These are phyloP conservation scores for Anarhynchus alexandrinus DNA, from an alignment of 2,113 vertebrate genomes.

Conservation along the genomic window DNA sequence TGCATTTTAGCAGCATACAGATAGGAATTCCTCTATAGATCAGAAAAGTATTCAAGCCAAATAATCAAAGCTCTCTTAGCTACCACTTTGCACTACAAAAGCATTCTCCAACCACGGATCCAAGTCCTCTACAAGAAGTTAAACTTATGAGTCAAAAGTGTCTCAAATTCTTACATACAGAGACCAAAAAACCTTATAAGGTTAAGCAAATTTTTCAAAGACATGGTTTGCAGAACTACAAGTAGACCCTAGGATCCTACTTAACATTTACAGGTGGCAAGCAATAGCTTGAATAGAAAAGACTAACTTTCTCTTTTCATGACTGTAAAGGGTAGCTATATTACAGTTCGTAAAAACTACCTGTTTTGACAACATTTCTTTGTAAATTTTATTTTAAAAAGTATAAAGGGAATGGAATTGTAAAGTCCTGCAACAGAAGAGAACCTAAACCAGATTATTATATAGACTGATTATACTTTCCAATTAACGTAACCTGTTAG, in stretches of 20 bases:
- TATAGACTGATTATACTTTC: not conserved
- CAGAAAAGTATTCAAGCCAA: not conserved
- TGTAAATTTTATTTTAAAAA: not conserved
- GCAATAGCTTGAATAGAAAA: not conserved
- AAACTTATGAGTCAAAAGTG: not conserved
- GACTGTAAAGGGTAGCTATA: not conserved
- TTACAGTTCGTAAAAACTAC: not conserved
- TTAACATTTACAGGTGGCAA: not conserved
- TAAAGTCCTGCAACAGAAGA: not conserved
- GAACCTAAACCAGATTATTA: not conserved
- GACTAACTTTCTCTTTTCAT: not conserved
- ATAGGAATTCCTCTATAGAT: not conserved
- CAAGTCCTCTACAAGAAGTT: not conserved
- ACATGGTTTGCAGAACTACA: not conserved
- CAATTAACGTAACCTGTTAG: not conserved
- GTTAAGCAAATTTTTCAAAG: not conserved
- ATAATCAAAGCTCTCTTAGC: not conserved
- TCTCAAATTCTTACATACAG: not conserved
- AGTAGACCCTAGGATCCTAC: not conserved
- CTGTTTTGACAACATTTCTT: not conserved
- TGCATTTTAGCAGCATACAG: slow-evolving; percentile 32
- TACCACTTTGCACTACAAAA: slow-evolving; percentile 1
- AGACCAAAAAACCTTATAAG: not conserved
- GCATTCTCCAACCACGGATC: not conserved
- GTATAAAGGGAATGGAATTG: not conserved